Evolutionary conservation across 92 coral and sea anemone species (phyloP), one percentile per base, ranked within the genome.

Genomic region (Zoanthus solanderi): DNA sequence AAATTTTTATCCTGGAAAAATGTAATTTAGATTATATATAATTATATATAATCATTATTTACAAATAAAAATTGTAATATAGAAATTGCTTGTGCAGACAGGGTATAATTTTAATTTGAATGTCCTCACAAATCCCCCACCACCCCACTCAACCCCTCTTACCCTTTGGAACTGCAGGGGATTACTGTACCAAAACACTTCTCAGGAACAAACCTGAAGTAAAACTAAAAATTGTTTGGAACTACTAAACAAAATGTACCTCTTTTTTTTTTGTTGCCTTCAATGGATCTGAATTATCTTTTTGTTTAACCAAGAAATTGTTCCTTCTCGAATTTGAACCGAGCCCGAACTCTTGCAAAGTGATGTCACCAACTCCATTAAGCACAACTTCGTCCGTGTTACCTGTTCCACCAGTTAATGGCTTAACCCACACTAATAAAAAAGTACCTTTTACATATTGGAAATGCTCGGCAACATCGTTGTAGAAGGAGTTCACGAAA

Each of bases 281-380:
- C 75, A 57, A 78, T 45, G 99, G 99, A 13, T 90, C 87, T 14
- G 46, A 50, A 5, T 93, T 97, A 77, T 92, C 96, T 85, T 97
- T 97, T 17, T 90, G 93, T 29, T 92, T 93, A 53, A 97, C 65
- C 82, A 91, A 84, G 88, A 97, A 97, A 46, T 85, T 86, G 84
- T 97, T 96, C 84, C 87, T 92, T 50, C 84, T 88, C n/a, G 93
- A 92, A 16, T 94, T 94, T 4, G 94, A 88, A 17, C 88, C 90
- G 16, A 95, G 88, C 2, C 99, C 98, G 61, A 97, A 88, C 52
- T 94, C 96, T 15, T 91, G 94, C 75, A 97, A 78, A 23, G 94
- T 94, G 56, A 84, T 48, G 34, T 84, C 91, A 65, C 89, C 90
- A 9, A 84, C 85, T 18, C 85, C 95, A 89, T 95, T 94, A 17